Percentiles rank a stretch among this genome's conserved stretches.
Evolutionary conservation across 1,140 invertebrate genomes (phyloP).

Genomic region (Thalassaphorura encarpata): DNA sequence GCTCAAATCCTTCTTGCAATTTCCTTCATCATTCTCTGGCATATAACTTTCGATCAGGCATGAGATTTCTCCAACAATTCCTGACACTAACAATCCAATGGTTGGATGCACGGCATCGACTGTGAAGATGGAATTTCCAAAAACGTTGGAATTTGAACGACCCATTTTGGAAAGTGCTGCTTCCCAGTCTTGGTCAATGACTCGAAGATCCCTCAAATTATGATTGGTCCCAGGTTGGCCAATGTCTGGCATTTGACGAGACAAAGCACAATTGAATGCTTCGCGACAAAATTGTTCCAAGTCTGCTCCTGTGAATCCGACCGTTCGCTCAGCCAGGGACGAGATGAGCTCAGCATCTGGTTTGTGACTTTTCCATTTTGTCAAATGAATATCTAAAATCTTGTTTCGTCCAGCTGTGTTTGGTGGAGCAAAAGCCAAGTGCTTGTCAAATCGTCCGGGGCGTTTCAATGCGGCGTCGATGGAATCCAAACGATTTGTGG

Average conservation of each 20-base stretch:
- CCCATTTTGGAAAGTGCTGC: background rate
- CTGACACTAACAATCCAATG: too few species aligned
- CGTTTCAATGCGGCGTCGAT: conserved; percentile 38
- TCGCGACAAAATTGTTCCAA: conserved; percentile 10
- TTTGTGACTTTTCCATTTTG: background rate
- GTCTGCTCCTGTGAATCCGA: conserved; percentile 6
- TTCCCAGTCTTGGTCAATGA: background rate
- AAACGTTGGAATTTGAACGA: background rate
- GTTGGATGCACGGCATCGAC: conserved; percentile 25
- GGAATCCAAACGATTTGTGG: conserved; percentile 38
- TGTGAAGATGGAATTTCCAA: background rate
- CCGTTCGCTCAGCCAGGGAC: background rate
- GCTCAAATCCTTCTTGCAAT: too few species aligned
- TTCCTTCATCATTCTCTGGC: too few species aligned
- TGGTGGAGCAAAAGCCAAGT: background rate
- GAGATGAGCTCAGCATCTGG: background rate
- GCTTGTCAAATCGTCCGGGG: conserved; percentile 33
- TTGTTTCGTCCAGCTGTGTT: background rate
- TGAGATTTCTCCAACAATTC: too few species aligned
- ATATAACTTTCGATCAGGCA: too few species aligned
- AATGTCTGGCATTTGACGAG: background rate
- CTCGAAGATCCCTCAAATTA: background rate
- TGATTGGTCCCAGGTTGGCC: too few species aligned
- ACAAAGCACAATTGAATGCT: background rate
- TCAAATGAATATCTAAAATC: conserved; percentile 5